These are phyloP conservation scores for Odocoileus hemionus DNA, from an alignment of 2,113 vertebrate species.

Conservation along the genomic window DNA sequence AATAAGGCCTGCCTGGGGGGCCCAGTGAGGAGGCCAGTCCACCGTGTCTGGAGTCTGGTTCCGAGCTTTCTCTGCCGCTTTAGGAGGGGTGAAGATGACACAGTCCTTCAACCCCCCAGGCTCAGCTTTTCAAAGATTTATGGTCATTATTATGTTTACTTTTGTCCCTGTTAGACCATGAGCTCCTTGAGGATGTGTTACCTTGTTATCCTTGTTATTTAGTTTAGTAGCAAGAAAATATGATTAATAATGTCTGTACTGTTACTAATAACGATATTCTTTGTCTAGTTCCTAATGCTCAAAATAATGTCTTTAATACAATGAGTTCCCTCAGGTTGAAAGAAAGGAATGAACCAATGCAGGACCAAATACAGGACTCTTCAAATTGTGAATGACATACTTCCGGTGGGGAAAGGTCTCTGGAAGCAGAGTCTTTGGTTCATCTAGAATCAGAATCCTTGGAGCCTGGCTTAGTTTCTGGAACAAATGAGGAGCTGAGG, in stretches of 20 bases:
- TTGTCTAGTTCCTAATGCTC: neutral
- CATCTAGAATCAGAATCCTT: neutral
- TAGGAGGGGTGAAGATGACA: fast-evolving
- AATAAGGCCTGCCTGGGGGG: fast-evolving
- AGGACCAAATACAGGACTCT: neutral
- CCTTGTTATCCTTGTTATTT: neutral
- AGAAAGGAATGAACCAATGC: neutral
- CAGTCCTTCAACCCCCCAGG: neutral
- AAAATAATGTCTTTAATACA: neutral
- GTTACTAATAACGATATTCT: neutral
- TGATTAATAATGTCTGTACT: neutral
- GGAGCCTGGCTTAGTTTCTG: neutral
- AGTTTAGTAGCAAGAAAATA: neutral
- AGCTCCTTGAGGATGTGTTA: neutral
- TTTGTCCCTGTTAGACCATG: neutral
- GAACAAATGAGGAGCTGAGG: neutral
- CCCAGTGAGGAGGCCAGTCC: fast-evolving
- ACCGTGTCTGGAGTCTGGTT: neutral
- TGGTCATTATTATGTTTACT: neutral
- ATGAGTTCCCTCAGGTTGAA: neutral
- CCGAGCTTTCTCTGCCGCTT: fast-evolving
- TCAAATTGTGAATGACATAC: neutral
- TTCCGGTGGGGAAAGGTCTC: neutral
- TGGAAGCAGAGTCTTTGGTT: neutral
- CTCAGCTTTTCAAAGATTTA: neutral